Percentiles rank a stretch among this genome's conserved stretches.
phyloP scores from a whole-genome alignment of 2,797 vertebrate species.

The Petrocephalus schoutedeni region DNA sequence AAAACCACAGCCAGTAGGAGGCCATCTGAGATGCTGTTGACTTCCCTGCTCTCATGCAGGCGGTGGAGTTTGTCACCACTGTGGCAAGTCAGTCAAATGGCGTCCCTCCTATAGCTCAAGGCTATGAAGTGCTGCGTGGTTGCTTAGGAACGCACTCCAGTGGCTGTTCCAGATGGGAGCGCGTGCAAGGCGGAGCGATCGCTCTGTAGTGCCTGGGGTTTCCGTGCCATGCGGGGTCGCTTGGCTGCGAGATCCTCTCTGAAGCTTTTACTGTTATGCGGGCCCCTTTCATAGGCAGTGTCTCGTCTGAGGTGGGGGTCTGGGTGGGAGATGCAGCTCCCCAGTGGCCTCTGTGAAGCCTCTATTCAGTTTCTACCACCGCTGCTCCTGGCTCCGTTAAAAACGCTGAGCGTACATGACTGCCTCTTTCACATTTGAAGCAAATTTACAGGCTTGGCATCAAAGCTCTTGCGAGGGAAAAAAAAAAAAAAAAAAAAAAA shows the following conservation, averaged over 20 bases:
- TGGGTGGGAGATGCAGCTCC: not conserved
- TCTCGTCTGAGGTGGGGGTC: not conserved
- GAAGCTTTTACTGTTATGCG: not conserved
- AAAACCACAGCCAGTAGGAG: not conserved
- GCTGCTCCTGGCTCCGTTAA: not conserved
- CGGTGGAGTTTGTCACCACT: not conserved
- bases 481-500: not conserved
- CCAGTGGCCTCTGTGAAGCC: not conserved
- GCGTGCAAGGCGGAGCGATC: slow-evolving; percentile 3
- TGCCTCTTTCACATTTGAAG: not conserved
- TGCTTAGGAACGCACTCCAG: slow-evolving; percentile 42
- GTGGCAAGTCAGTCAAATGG: not conserved
- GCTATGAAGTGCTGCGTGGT: slow-evolving; percentile 29
- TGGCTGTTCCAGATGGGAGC: not conserved
- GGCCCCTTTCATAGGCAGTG: not conserved
- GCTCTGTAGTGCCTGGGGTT: slow-evolving; percentile 13
- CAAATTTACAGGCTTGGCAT: not conserved
- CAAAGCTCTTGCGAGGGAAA: not conserved
- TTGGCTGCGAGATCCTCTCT: not conserved
- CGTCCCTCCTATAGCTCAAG: slow-evolving; percentile 14
- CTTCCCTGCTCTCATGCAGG: not conserved
- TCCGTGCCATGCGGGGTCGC: not conserved
- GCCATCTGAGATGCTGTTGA: not conserved
- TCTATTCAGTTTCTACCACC: not conserved
- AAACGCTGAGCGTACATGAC: not conserved